These are phyloP conservation scores for Netelia melanura DNA, from an alignment of 2,888 invertebrate genomes.

Conservation along the genomic window DNA sequence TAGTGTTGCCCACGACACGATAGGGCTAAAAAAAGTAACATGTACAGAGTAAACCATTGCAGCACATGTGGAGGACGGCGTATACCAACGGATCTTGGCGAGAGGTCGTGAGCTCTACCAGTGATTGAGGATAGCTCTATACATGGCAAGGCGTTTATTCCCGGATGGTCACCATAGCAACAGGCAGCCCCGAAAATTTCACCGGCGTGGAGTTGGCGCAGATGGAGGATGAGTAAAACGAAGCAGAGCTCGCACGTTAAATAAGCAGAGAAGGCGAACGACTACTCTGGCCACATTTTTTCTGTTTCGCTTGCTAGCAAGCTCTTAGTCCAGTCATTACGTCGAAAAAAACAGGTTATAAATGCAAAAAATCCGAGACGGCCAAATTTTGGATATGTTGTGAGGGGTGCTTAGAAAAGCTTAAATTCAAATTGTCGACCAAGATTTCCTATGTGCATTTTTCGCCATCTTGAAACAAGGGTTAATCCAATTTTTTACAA, in stretches of 20 bases:
- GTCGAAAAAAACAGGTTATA: too few species aligned
- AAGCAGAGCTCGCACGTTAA: constrained; percentile 57
- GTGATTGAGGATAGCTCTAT: constrained; percentile 70
- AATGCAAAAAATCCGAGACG: too few species aligned
- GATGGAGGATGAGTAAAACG: constrained; percentile 44
- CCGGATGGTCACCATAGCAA: constrained; percentile 84
- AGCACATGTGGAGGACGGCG: not conserved
- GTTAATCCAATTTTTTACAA: too few species aligned
- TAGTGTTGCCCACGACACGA: too few species aligned
- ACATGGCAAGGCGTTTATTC: constrained; percentile 80
- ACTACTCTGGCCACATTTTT: constrained; percentile 45
- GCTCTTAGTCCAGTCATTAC: too few species aligned
- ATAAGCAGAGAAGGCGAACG: constrained; percentile 47
- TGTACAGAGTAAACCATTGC: not conserved
- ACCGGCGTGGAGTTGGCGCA: constrained; percentile 69
- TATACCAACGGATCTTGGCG: constrained; percentile 40
- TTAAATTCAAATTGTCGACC: too few species aligned
- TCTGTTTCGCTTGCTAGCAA: constrained; percentile 41
- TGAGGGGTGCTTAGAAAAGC: too few species aligned
- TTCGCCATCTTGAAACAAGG: too few species aligned
- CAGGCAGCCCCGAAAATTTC: constrained; percentile 83
- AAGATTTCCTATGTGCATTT: too few species aligned
- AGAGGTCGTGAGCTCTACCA: constrained; percentile 72
- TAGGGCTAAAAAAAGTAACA: not conserved
- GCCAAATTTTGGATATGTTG: too few species aligned